Base-by-base conservation (phyloP, 2,797 vertebrate species). In the Acanthiza pusilla region DNA sequence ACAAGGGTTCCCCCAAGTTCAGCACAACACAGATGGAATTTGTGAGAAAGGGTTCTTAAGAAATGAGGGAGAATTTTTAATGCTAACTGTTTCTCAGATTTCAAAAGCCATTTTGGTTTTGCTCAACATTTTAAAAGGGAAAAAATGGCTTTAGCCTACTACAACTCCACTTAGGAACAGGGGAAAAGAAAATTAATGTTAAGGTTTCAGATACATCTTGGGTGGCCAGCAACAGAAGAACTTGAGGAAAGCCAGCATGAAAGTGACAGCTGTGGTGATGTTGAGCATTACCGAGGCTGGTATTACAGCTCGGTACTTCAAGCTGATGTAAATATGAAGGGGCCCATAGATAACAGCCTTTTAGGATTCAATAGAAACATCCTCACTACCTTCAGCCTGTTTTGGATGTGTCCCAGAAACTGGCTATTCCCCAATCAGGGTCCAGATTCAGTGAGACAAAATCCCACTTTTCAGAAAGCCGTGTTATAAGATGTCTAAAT, bases 141-240 rank as follows among this genome's bases (percentile, higher is more conserved):
- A 66, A 76, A 77, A 89, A 84, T 9, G 7, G 65, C 40, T 78
- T 92, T 70, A 85, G 30, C 47, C 27, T 62, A 51, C 50, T 84
- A 60, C n/a, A 66, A 48, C 55, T 82, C 29, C 3, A 4, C 76
- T 82, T 80, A 85, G 71, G 53, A 85, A 40, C 5, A 55, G 27
- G 61, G 53, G 21, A 57, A 82, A 93, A 87, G 53, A 79, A 87
- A 94, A 89, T 8, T 1, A 80, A 67, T 51, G 7, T 80, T 80
- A 94, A 94, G 20, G 78, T 87, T 93, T 92, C 72, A 83, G 91
- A 88, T 54, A 61, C 65, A 80, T 80, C 81, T 86, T 91, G 91
- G 78, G 86, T 88, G 92, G 89, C 65, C 94, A 75, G 72, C n/a
- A 87, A 68, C 27, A 83, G 42, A 60, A 91, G 53, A 67, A 77